Base-by-base conservation (phyloP, 2,888 invertebrate genomes). In the Agrotis ipsilon region DNA sequence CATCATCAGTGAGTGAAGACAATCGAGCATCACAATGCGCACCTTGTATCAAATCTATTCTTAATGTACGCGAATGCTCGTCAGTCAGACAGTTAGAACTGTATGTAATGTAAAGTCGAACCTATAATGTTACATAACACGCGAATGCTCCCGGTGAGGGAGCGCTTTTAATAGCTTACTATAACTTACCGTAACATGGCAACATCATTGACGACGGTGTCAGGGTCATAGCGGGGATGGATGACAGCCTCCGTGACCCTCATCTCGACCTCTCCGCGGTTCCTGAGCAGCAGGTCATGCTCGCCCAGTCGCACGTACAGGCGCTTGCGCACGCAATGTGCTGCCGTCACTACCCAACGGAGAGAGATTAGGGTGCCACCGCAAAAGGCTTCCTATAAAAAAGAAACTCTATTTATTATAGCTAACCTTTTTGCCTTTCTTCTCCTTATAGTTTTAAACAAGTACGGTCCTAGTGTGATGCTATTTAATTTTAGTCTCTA, bases 121-220 rank as follows among this genome's bases (percentile, higher is more conserved):
- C n/a, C n/a, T n/a, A n/a, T n/a, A n/a, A n/a, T n/a, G n/a, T n/a
- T n/a, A n/a, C n/a, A n/a, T n/a, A n/a, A n/a, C n/a, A n/a, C n/a
- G n/a, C n/a, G n/a, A n/a, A n/a, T n/a, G n/a, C n/a, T n/a, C n/a
- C n/a, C n/a, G n/a, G n/a, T n/a, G n/a, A n/a, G n/a, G n/a, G n/a
- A n/a, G n/a, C 11, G 5, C 39, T 11, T 11, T 39, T 11, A 39
- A 11, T 11, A 39, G 2, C 14, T 3, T 68, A 55, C 68, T 55
- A 55, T 32, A 55, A 67, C 2, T 49, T 87, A 97, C 97, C 98
- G 97, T 69, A 99, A 93, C 85, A 99, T 95, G 3, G 99, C 99
- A 63, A 99, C 98, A 91, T 99, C 99, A 90, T 99, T 99, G 91
- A 99, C 98, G 48, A 99, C 98, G 0, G 98, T 99, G 80, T 98